Evolutionary conservation across 2,888 invertebrate genomes (phyloP), one percentile per base, ranked within the genome.

Genomic region (Ichneumoninae sp.): DNA sequence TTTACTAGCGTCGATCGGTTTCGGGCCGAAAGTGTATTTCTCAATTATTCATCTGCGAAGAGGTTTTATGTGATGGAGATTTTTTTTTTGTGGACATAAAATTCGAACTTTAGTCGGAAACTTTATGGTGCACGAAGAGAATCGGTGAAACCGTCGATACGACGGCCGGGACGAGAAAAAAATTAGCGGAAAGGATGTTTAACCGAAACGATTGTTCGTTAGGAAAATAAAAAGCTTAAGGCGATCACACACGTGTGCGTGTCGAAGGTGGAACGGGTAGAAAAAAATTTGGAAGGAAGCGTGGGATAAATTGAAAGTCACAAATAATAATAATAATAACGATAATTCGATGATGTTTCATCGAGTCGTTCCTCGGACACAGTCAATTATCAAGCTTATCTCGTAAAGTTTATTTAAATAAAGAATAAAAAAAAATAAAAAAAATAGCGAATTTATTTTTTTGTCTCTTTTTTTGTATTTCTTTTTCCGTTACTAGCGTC

Each of bases 111-210:
- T 5, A 19, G 13, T 19, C 7, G 22, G 40, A 66, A 66, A 66
- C 3, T 40, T 6, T 22, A 60, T 19, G 8, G 40, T n/a, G 26
- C 5, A 44, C 40, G 22, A 40, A 40, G 26, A 63, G 30, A 60
- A 63, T 63, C 50, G 26, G 16, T 52, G 66, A 68, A 54, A 6
- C 36, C 54, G 19, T 69, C 5, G 40, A 54, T 19, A 54, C 44
- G 60, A 69, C 30, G 19, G 19, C 19, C 19, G 19, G 19, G 19
- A 19, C 19, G 19, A 19, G 19, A 30, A 36, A 69, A 26, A 44
- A 44, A 60, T 70, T 40, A 76, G 52, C 3, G 5, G 19, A n/a
- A 66, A 68, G 75, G 71, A 63, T 36, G 71, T 36, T 57, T 13
- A 22, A 79, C 44, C 26, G 22, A 50, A 66, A 65, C 7, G 26